Conservation (phyloP, 1,140 invertebrate genomes). For the Heliconius himera region DNA sequence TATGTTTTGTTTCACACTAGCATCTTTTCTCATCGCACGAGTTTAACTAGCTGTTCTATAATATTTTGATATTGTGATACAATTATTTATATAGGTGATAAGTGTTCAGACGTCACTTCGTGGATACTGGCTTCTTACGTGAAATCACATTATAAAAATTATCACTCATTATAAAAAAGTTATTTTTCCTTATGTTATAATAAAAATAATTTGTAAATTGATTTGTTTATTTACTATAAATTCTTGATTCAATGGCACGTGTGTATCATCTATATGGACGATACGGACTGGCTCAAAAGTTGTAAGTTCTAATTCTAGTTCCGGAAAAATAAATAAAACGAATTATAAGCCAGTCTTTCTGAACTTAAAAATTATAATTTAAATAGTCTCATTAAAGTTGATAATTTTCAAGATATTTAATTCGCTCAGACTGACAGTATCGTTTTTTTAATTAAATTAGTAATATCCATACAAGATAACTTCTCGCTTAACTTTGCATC, state of each 20-base stretch:
- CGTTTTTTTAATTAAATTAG: too few relatives aligned
- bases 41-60: constrained; percentile 5
- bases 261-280: neutral
- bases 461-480: too few relatives aligned
- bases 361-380: too few relatives aligned
- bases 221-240: neutral
- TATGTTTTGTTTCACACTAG: neutral
- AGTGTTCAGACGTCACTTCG: neutral
- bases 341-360: neutral
- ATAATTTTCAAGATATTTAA: too few relatives aligned
- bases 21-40: neutral
- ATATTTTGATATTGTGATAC: constrained; percentile 3
- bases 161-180: too few relatives aligned
- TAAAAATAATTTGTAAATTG: neutral
- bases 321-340: neutral
- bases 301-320: neutral
- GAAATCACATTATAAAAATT: neutral
- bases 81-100: constrained; percentile 13
- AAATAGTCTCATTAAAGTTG: too few relatives aligned
- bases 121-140: neutral
- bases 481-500: too few relatives aligned
- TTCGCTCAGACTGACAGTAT: too few relatives aligned
- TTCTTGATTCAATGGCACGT: neutral
- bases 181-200: neutral
- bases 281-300: neutral